Evolutionary conservation across 2,797 vertebrate species (phyloP).

Genomic region (Adrianichthys oophorus): DNA sequence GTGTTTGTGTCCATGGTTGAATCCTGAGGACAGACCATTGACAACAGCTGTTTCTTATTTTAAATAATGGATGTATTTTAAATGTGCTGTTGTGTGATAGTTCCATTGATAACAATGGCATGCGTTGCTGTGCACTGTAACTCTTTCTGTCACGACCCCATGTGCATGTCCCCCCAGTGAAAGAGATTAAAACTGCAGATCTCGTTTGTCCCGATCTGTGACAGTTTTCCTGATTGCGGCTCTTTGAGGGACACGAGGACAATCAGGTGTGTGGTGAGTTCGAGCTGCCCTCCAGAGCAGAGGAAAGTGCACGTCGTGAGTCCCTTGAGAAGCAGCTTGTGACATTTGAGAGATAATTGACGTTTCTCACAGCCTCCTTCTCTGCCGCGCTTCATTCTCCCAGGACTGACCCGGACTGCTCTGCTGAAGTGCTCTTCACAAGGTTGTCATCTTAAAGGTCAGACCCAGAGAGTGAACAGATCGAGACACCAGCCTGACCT

Average conservation of each 20-base stretch:
- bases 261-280: slow-evolving; percentile 2
- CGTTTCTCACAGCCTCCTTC: slow-evolving; percentile 14
- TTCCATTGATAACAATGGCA: no score
- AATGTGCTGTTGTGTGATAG: no score
- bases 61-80: no score
- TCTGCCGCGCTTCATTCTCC: slow-evolving; percentile 53
- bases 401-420: slow-evolving; percentile 53
- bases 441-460: slow-evolving; percentile 59
- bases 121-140: no score
- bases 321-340: slow-evolving; percentile 55
- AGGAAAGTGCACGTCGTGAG: slow-evolving; percentile 25
- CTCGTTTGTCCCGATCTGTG: not conserved
- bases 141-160: no score
- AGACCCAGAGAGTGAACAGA: slow-evolving; percentile 37
- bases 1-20: no score
- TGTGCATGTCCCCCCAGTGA: no score
- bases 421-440: slow-evolving; percentile 60
- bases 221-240: not conserved
- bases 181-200: no score
- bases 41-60: no score
- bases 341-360: slow-evolving; percentile 73
- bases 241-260: no score
- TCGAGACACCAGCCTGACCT: slow-evolving; percentile 53
- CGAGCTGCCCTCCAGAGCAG: slow-evolving; percentile 15
- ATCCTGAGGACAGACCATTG: no score